Evolutionary conservation across 2,888 invertebrate species (phyloP).

Genomic region (Heliconius hortense): DNA sequence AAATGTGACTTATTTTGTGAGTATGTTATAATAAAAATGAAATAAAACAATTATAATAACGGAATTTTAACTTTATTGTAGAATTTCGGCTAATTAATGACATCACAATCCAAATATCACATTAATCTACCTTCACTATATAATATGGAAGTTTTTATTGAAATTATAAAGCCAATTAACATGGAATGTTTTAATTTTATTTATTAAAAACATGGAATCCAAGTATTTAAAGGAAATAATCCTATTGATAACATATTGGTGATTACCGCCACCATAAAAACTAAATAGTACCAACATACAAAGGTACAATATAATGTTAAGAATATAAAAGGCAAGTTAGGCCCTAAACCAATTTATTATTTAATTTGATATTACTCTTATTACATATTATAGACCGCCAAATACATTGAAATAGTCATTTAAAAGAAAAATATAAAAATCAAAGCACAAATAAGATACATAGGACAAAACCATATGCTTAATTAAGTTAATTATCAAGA

Average conservation of each 20-base stretch:
- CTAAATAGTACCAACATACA: conserved; percentile 16
- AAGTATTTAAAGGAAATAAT: not conserved
- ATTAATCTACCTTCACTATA: not conserved
- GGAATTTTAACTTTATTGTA: not conserved
- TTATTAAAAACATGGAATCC: not conserved
- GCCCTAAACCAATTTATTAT: not conserved
- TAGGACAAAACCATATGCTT: not conserved
- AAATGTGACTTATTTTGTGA: too few relatives aligned
- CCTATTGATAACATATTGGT: not conserved
- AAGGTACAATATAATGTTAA: conserved; percentile 9
- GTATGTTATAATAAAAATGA: not conserved
- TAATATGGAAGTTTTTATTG: not conserved
- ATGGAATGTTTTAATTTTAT: conserved; percentile 6
- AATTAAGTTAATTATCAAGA: not conserved
- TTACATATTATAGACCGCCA: not conserved
- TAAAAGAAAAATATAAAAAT: not conserved
- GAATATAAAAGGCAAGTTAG: not conserved
- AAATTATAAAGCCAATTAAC: conserved; percentile 9
- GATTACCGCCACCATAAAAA: conserved; percentile 11
- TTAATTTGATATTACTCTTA: conserved; percentile 7
- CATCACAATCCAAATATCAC: conserved; percentile 36
- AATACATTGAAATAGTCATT: not conserved
- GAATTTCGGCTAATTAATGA: not conserved
- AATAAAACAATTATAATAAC: conserved; percentile 29
- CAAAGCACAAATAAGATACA: too few relatives aligned